Base-by-base conservation (phyloP, 2,797 vertebrate genomes). In the Tamandua tetradactyla region DNA sequence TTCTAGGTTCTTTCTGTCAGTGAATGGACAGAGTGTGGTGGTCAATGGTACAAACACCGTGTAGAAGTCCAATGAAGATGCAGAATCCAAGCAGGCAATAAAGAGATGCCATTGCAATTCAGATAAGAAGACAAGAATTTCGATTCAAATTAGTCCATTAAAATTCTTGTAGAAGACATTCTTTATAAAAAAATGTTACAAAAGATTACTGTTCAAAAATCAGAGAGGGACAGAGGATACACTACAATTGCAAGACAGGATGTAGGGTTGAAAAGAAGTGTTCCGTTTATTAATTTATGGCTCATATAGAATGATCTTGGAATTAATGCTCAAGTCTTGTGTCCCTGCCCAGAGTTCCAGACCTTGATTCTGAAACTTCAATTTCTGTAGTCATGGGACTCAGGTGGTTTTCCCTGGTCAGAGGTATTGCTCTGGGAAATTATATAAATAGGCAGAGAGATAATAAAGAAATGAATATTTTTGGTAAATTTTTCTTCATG, bases 361-460 rank as follows among this genome's bases (percentile, higher is more conserved):
- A 86, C 69, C 40, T 37, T 87, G 44, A 87, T 40, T 89, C 81
- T 93, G 76, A 75, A 91, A 89, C 49, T 69, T 83, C 69, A 81
- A 64, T 82, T 71, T 55, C 32, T 61, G 2, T 7, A 37, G n/a
- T 57, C 40, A 30, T 52, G 59, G 40, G 23, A 61, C 17, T 8
- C 25, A 79, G 37, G 13, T 55, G 37, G 30, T n/a, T 66, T 55
- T 62, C 22, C 6, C 79, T 42, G 23, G 42, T 47, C 47, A 23
- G 57, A 55, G 12, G 20, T n/a, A 18, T 37, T 52, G 18, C 20
- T 74, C 40, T 81, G 27, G 17, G 20, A 93, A 89, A 49, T 7
- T 49, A 20, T 22, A 75, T 32, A 69, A 52, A 81, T 55, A 85
- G 76, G 27, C 20, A 75, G 57, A 37, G 66, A 93, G 47, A 30